These are phyloP conservation scores for Crematogaster levior DNA, from an alignment of 2,888 invertebrate species.

Conservation along the genomic window DNA sequence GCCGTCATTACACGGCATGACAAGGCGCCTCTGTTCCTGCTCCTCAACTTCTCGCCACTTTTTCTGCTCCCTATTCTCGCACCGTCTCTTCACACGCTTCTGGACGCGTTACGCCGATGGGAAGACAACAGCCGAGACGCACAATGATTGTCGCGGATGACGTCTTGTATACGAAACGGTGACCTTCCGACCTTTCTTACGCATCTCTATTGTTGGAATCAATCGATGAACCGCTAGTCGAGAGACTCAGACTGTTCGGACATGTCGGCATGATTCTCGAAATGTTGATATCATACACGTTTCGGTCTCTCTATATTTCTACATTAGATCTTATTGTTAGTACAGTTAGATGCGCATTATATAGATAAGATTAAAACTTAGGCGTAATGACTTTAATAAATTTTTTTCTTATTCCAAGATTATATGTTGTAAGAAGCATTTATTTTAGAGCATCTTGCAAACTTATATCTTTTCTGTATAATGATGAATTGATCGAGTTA, in stretches of 20 bases:
- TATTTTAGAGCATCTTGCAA: background rate
- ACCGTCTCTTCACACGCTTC: constrained; percentile 80
- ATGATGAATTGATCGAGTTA: background rate
- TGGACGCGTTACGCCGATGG: constrained; percentile 60
- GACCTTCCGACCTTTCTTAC: constrained; percentile 72
- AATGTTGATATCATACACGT: background rate
- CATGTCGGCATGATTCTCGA: background rate
- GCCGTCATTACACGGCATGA: constrained; percentile 84
- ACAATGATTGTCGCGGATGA: constrained; percentile 63
- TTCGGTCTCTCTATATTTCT: background rate
- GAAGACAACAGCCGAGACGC: constrained; percentile 62
- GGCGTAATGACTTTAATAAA: background rate
- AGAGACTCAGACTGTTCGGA: background rate
- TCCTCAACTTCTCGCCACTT: constrained; percentile 75
- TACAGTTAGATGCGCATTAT: background rate
- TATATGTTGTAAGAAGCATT: too few species aligned
- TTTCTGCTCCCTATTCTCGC: constrained; percentile 78
- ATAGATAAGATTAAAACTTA: background rate
- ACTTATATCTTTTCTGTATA: background rate
- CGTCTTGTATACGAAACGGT: constrained; percentile 59
- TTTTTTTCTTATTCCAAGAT: background rate
- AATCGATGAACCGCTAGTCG: constrained; percentile 34
- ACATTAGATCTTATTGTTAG: background rate
- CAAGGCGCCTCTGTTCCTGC: constrained; percentile 80
- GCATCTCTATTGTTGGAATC: constrained; percentile 34